Evolutionary conservation across 2,797 vertebrate species (phyloP), one percentile per base, ranked within the genome.

Genomic region (Glyptemys insculpta): DNA sequence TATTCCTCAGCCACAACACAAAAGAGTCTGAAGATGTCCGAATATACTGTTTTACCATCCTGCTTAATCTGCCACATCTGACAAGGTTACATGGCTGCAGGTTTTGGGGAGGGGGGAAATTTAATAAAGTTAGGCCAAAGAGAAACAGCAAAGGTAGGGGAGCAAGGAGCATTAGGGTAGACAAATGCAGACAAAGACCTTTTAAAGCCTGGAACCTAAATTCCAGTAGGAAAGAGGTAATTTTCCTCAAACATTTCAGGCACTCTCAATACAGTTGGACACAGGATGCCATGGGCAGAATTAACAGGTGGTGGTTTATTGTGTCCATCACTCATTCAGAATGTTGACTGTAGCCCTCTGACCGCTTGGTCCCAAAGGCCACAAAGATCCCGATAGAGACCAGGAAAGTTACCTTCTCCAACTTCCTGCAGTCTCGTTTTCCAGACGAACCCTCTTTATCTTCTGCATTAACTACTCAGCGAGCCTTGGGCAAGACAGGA

Each of bases 381-480:
- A 29, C 5, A 62, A 83, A 68, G 50, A 49, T 27, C 85, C 62
- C 8, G 0, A 44, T 3, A 15, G 68, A 34, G 14, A 47, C 16
- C 2, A 0, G 37, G 5, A 79, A 82, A 91, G 97, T 29, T 98
- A 99, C 99, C 99, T 99, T 98, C 99, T 99, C 99, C 99, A 99
- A 98, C 98, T 98, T 98, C 98, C 99, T 95, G 99, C 98, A 97
- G 98, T 98, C 97, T 98, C 98, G 97, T 99, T 98, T 99, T 99
- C 99, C 98, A 99, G 99, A 97, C 99, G 99, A 94, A 99, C 98
- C 98, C 99, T 99, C 99, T 99, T 99, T 98, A 99, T 98, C 99
- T 99, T 99, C 99, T 99, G 99, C 99, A 99, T 99, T 98, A 99
- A 99, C 99, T 93, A 98, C 98, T 98, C 97, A 94, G 98, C 98